Conservation (phyloP, 2,888 invertebrate genomes). For the Trachelus iudaicus region DNA sequence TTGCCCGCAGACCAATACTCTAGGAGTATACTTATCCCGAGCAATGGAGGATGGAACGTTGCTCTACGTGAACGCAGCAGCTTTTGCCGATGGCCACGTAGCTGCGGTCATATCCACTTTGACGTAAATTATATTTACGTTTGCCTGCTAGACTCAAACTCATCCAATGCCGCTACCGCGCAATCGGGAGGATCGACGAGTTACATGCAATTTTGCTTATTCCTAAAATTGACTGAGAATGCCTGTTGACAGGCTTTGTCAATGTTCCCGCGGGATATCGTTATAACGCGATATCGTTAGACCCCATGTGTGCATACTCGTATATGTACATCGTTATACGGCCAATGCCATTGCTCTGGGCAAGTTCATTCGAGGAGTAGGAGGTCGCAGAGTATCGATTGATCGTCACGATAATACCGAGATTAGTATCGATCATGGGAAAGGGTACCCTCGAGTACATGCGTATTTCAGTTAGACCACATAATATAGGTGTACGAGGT, state of each 20-base stretch:
- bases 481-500: not conserved
- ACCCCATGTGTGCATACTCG: not conserved
- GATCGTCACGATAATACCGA: not conserved
- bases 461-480: not conserved
- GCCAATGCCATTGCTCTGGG: not conserved
- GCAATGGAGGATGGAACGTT: not conserved
- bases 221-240: not conserved
- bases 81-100: not conserved
- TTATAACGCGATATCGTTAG: not conserved
- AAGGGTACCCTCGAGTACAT: not conserved
- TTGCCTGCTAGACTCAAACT: not conserved
- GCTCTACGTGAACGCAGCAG: not conserved
- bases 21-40: not conserved
- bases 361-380: not conserved
- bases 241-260: not conserved
- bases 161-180: not conserved
- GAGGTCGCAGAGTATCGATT: not conserved
- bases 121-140: not conserved
- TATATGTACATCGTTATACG: not conserved
- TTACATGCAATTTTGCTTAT: not conserved
- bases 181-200: not conserved
- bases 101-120: not conserved
- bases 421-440: not conserved
- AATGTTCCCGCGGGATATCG: not conserved
- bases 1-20: not conserved